Conservation (phyloP, 2,888 invertebrate species). For the Heliconius ethilla region DNA sequence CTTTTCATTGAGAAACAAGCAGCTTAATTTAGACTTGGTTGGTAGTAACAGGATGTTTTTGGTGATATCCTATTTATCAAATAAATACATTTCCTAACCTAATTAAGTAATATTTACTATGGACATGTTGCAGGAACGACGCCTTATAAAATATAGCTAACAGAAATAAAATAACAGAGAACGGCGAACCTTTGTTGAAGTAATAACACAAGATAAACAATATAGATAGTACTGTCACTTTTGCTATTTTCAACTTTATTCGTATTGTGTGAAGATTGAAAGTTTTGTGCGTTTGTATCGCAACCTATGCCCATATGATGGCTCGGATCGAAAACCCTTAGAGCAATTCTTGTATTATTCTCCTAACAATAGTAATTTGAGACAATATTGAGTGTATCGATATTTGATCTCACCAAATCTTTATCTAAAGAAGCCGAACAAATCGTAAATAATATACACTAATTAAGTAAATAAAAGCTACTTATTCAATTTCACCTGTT, state of each 20-base stretch:
- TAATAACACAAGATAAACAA: constrained; percentile 26
- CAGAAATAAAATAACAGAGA: constrained; percentile 28
- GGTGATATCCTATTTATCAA: neutral
- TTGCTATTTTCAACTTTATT: constrained; percentile 28
- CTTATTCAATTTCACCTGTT: neutral
- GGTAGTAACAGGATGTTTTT: too few species aligned
- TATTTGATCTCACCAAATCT: constrained; percentile 70
- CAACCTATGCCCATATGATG: constrained; percentile 12
- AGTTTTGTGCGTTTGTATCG: neutral
- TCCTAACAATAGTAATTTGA: constrained; percentile 72
- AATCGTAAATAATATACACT: constrained; percentile 76
- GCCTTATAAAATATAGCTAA: constrained; percentile 16
- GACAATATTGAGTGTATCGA: constrained; percentile 74
- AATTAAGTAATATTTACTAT: neutral
- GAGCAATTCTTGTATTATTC: constrained; percentile 60
- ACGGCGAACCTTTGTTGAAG: constrained; percentile 22
- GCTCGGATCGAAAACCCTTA: constrained; percentile 38
- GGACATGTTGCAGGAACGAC: neutral
- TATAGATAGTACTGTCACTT: constrained; percentile 5
- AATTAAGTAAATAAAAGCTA: constrained; percentile 55
- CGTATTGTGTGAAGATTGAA: neutral
- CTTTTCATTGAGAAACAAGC: too few species aligned
- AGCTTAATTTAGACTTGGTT: too few species aligned
- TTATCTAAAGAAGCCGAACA: constrained; percentile 72
- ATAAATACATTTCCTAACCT: neutral